Base-by-base conservation (phyloP, 2,888 invertebrate species). In the Tipula helvola region DNA sequence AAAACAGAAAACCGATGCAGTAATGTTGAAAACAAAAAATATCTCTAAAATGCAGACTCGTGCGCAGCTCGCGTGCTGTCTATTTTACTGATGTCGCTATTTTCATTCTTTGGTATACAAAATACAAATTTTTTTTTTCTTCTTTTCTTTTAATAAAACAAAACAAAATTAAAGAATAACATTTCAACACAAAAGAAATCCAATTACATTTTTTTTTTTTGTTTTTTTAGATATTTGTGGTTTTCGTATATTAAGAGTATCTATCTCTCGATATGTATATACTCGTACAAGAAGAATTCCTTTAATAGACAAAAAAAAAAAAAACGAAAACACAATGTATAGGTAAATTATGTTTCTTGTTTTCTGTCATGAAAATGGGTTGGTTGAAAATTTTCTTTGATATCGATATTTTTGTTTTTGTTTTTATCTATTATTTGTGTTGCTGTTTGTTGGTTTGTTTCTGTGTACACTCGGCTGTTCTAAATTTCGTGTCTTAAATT, bases 51-150 rank as follows among this genome's bases (percentile, higher is more conserved):
- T 71, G 71, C 71, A 71, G 71, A 71, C 71, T 71, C 71, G 71
- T 71, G 71, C 71, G 71, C 71, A 71, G 71, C 71, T 71, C 71
- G 71, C 71, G 71, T 71, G 71, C 71, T 71, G 71, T 71, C 71
- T 71, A 71, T 71, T 71, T 71, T 28, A 28, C 71, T 71, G 71
- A 71, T 71, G 71, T 71, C 71, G 71, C 71, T 71, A 71, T 71
- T 71, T 71, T 71, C 10, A 71, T 71, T 71, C 71, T 71, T 71
- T 71, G 71, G 71, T 28, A 71, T 71, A 71, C 18, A 57, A 39
- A 39, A 39, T 7, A 39, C 39, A 39, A 39, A 28, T 28, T 18
- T 10, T 71, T 71, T 71, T 57, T 57, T 18, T n/a, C n/a, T 28
- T 71, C 28, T 7, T 71, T 71, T 71, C 71, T 71, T 52, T 71